Base-by-base conservation (phyloP, 2,797 vertebrate species). In the Microctenopoma stevenorrisi region DNA sequence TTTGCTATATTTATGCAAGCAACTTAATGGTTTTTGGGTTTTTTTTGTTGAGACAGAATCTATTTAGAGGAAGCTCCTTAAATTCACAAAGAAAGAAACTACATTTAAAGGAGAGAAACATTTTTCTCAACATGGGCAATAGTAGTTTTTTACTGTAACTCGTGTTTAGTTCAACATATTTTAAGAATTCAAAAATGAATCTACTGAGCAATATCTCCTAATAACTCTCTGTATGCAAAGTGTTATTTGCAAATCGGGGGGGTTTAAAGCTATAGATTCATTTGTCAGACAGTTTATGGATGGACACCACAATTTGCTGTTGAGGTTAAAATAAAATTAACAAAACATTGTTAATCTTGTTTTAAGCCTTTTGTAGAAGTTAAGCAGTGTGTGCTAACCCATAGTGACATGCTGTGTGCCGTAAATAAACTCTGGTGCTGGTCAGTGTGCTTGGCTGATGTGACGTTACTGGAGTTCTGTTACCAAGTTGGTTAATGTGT, bases 1-100 rank as follows among this genome's bases (percentile, higher is more conserved):
- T 5, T 37, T 33, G 25, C 13, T 65, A 13, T 54, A 14, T 64
- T 33, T 64, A 3, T 46, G 14, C 64, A 26, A 4, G 11, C 43
- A 10, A 59, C 4, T 62, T 42, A 4, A 4, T 57, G 28, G 28
- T 30, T 30, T 30, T 30, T 30, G 18, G 18, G 18, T 33, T 33
- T 33, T 53, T 56, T 64, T 50, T 33, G 18, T 8, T 48, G 4
- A 74, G 52, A 43, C 48, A 58, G 38, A 1, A 52, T 60, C 11
- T 37, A 30, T 49, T 58, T 4, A 15, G 3, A n/a, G 33, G 46
- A 66, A 37, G 57, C 18, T 60, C 15, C 8, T 25, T 35, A 35
- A 62, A 12, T 30, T 33, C 30, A 51, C 28, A n/a, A 4, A 51
- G 38, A 44, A 46, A 6, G 28, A 35, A 48, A 48, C 4, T 47